Evolutionary conservation across 2,888 invertebrate species (phyloP).

Genomic region (Oligia latruncula): DNA sequence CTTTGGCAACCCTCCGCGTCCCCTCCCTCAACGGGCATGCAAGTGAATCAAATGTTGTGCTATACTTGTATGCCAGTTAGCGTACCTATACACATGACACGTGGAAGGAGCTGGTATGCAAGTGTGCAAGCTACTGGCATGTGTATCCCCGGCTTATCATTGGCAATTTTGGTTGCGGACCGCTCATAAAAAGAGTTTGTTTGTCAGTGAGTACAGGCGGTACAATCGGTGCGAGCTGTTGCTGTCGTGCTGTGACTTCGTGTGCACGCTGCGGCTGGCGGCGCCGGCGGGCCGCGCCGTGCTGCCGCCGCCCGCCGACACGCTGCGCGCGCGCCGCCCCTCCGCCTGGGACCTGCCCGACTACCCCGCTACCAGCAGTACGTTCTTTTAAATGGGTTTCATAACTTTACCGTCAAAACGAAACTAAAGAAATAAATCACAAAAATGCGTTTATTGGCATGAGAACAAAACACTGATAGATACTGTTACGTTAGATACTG

Average conservation of each 20-base stretch:
- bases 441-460: not conserved
- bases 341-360: constrained; percentile 82
- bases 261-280: constrained; percentile 81
- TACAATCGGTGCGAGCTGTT: constrained; percentile 83
- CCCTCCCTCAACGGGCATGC: too few relatives aligned
- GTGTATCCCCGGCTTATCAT: too few relatives aligned
- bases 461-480: not conserved
- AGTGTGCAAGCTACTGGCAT: too few relatives aligned
- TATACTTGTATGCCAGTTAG: too few relatives aligned
- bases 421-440: not conserved
- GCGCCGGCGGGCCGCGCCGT: constrained; percentile 39
- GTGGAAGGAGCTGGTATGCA: too few relatives aligned
- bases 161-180: not conserved
- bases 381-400: not conserved
- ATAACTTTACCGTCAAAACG: not conserved
- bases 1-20: too few relatives aligned
- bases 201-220: constrained; percentile 76
- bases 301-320: constrained; percentile 80
- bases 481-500: too few relatives aligned
- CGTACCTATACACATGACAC: too few relatives aligned
- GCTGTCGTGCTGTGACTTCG: constrained; percentile 89
- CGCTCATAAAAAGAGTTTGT: too few relatives aligned
- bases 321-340: constrained; percentile 79
- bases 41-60: too few relatives aligned
- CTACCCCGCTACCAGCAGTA: constrained; percentile 62